These are phyloP conservation scores for Pseudomyrmex flavicornis DNA, from an alignment of 1,140 invertebrate species.

Conservation along the genomic window DNA sequence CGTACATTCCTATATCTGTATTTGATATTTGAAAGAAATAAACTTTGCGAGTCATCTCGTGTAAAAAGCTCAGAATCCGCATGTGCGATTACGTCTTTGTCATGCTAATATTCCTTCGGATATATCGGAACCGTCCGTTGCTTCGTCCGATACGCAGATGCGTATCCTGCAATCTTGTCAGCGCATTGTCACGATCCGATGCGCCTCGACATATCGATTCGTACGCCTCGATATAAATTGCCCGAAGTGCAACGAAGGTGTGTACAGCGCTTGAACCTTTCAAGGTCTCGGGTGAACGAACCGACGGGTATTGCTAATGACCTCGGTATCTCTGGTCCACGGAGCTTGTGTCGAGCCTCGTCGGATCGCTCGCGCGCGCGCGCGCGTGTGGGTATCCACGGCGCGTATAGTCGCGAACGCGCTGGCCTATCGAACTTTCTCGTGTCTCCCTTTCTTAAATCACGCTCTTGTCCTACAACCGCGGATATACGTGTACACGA, in stretches of 20 bases:
- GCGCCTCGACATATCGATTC: background rate
- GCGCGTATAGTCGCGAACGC: conserved; percentile 5
- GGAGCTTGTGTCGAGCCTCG: conserved; percentile 23
- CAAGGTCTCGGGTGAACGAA: conserved; percentile 80
- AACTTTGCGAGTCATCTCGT: background rate
- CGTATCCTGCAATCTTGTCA: background rate
- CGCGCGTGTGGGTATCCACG: background rate
- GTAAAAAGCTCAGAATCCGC: too few relatives aligned
- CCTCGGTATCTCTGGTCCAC: conserved; percentile 61
- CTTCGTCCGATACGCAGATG: background rate
- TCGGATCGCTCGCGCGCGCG: conserved; percentile 8
- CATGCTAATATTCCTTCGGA: background rate
- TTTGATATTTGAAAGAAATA: background rate
- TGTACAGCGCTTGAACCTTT: conserved; percentile 39
- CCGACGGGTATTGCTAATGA: conserved; percentile 70
- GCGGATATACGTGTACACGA: background rate
- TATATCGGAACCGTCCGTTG: background rate
- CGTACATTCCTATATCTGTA: conserved; percentile 2
- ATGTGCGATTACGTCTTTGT: background rate
- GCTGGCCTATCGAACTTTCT: conserved; percentile 27
- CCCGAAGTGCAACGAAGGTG: conserved; percentile 34
- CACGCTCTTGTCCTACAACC: conserved; percentile 17
- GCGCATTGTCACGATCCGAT: background rate
- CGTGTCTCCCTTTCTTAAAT: conserved; percentile 58
- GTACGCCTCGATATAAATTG: conserved; percentile 35